phyloP scores from a whole-genome alignment of 2,113 vertebrate species.

The Syngnathoides biaculeatus region DNA sequence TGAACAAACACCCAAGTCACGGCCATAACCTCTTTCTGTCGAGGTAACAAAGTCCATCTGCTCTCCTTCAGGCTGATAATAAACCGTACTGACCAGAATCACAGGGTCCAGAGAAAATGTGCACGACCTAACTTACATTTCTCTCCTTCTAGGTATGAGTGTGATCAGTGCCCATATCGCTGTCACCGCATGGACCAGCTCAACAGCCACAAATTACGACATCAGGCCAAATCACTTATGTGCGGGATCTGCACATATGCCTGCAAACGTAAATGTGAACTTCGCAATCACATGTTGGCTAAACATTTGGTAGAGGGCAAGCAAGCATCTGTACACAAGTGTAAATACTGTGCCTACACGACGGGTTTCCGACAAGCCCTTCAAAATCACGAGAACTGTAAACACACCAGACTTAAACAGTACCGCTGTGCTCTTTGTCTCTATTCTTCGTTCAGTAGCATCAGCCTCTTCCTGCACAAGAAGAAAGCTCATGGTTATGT shows the following conservation, averaged over 20 bases:
- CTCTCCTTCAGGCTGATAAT: neutral
- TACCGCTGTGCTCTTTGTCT: constrained; percentile 87
- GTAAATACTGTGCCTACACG: constrained; percentile 89
- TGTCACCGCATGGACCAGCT: constrained; percentile 94
- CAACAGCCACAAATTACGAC: constrained; percentile 94
- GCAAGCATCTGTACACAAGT: constrained; percentile 75
- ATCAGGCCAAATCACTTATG: constrained; percentile 91
- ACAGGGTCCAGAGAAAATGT: neutral
- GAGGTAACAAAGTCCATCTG: neutral
- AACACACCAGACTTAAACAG: constrained; percentile 86
- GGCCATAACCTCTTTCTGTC: neutral
- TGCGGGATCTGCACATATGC: constrained; percentile 93
- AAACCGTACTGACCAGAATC: neutral
- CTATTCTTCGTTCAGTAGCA: constrained; percentile 90
- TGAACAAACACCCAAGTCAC: neutral
- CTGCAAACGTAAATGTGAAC: constrained; percentile 93
- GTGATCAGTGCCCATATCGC: constrained; percentile 90
- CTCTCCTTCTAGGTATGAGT: constrained; percentile 79
- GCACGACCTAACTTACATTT: neutral
- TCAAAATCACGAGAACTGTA: constrained; percentile 94
- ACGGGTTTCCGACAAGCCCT: constrained; percentile 89
- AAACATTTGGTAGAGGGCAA: constrained; percentile 77
- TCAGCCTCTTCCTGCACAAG: constrained; percentile 94
- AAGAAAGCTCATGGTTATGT: constrained; percentile 88
- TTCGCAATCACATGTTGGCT: constrained; percentile 87